These are phyloP conservation scores for Sclerurus mexicanus DNA, from an alignment of 2,113 vertebrate genomes.

Conservation along the genomic window DNA sequence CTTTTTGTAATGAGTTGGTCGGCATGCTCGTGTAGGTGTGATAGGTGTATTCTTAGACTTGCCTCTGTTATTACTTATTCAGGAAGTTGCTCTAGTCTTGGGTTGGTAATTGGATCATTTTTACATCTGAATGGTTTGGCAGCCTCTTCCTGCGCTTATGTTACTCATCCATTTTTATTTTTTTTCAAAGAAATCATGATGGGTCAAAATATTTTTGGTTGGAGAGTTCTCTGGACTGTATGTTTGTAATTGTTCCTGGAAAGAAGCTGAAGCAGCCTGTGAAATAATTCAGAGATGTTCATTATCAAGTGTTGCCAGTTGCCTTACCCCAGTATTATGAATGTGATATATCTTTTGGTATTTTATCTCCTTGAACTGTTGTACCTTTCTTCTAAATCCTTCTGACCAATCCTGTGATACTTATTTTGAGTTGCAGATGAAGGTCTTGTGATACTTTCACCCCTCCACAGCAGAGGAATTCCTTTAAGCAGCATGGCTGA, in stretches of 20 bases:
- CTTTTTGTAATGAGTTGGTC: conserved; percentile 13
- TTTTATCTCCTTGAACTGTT: not conserved
- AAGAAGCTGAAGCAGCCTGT: not conserved
- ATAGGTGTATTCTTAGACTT: conserved; percentile 62
- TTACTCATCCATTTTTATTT: not conserved
- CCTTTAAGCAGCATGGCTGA: not conserved
- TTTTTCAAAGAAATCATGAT: not conserved
- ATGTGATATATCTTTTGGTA: not conserved
- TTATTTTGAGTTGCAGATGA: not conserved
- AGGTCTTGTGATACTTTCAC: not conserved
- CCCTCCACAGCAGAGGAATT: not conserved
- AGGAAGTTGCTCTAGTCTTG: conserved; percentile 27
- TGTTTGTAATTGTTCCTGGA: not conserved
- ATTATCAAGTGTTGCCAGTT: not conserved
- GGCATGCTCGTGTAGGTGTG: conserved; percentile 65
- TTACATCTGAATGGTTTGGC: not conserved
- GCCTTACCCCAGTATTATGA: not conserved
- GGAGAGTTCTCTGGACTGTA: not conserved
- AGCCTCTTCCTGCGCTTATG: not conserved
- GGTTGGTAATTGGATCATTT: conserved; percentile 58
- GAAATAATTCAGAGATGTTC: not conserved
- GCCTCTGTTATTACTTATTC: conserved; percentile 25
- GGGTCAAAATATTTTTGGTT: not conserved
- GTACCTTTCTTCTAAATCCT: not conserved
- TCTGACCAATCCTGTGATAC: not conserved